A percentile compares a stretch with the other conserved stretches of the same genome.
Evolutionary conservation across 2,888 invertebrate species (phyloP).

Genomic region (Metalampra italica): DNA sequence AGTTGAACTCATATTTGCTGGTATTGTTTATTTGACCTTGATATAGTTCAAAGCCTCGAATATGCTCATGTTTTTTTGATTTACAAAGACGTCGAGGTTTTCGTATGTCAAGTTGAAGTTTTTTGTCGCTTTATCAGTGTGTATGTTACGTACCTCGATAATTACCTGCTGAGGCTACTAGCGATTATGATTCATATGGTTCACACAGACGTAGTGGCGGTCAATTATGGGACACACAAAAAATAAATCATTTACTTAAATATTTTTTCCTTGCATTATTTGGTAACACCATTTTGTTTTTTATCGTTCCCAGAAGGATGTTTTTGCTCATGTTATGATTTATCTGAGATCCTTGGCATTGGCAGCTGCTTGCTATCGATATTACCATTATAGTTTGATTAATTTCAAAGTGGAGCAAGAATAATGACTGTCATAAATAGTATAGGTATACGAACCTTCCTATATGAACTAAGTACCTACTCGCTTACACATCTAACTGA

Average conservation of each 20-base stretch:
- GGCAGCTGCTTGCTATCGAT: neutral
- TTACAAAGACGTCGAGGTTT: constrained; percentile 36
- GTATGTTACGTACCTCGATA: constrained; percentile 24
- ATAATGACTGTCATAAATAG: neutral
- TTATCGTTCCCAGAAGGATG: neutral
- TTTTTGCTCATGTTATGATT: constrained; percentile 6
- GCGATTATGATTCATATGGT: constrained; percentile 31
- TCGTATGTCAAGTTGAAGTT: constrained; percentile 39
- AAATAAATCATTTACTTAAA: constrained; percentile 8
- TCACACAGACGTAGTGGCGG: constrained; percentile 26
- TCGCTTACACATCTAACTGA: neutral
- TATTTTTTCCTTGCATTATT: constrained; percentile 6
- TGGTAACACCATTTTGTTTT: constrained; percentile 1
- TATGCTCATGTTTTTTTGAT: constrained; percentile 37
- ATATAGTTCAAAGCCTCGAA: constrained; percentile 55
- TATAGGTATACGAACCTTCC: neutral
- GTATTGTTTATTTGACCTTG: constrained; percentile 38
- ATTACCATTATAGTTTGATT: neutral
- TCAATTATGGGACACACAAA: constrained; percentile 21
- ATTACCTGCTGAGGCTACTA: constrained; percentile 23
- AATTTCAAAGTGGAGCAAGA: neutral
- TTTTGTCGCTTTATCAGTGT: constrained; percentile 37
- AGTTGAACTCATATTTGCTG: neutral
- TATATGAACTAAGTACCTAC: neutral
- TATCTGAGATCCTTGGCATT: neutral